Percentiles rank a stretch among this genome's conserved stretches.
Conservation (phyloP, 2,888 invertebrate genomes). For the Busseola fusca region DNA sequence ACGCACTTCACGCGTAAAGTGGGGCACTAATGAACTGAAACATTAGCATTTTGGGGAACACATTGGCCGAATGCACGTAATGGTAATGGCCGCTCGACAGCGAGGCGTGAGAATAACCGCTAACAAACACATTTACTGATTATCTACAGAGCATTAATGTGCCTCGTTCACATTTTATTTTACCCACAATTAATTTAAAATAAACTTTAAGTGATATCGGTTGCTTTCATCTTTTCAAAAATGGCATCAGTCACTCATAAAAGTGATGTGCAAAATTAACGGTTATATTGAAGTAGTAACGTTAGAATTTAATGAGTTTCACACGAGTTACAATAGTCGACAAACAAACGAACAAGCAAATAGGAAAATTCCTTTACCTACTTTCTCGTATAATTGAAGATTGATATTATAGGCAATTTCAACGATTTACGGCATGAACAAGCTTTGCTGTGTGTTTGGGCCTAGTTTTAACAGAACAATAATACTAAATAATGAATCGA, state of each 20-base stretch:
- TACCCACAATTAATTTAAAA: conserved; percentile 61
- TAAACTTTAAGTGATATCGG: conserved; percentile 58
- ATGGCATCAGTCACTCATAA: conserved; percentile 28
- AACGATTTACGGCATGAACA: conserved; percentile 18
- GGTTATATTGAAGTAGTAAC: conserved; percentile 5
- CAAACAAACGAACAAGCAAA: conserved; percentile 18
- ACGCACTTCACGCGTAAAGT: conserved; percentile 54
- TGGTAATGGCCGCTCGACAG: conserved; percentile 62
- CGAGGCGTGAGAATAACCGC: conserved; percentile 74
- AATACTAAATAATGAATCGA: not conserved
- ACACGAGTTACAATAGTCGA: conserved; percentile 17
- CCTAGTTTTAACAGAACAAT: not conserved
- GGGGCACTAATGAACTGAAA: conserved; percentile 62
- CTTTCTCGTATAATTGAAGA: conserved; percentile 10
- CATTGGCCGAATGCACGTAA: conserved; percentile 62
- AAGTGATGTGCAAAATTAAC: conserved; percentile 42
- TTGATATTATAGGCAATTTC: conserved; percentile 6
- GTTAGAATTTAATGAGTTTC: conserved; percentile 29
- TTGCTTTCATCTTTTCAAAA: conserved; percentile 49
- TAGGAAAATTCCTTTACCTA: conserved; percentile 6
- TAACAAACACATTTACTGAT: conserved; percentile 76
- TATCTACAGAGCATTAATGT: conserved; percentile 79
- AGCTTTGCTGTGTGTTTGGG: not conserved
- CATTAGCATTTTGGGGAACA: conserved; percentile 66
- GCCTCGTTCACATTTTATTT: conserved; percentile 60